Evolutionary conservation across 2,797 vertebrate species (phyloP).

Genomic region (Cyclura pinguis): DNA sequence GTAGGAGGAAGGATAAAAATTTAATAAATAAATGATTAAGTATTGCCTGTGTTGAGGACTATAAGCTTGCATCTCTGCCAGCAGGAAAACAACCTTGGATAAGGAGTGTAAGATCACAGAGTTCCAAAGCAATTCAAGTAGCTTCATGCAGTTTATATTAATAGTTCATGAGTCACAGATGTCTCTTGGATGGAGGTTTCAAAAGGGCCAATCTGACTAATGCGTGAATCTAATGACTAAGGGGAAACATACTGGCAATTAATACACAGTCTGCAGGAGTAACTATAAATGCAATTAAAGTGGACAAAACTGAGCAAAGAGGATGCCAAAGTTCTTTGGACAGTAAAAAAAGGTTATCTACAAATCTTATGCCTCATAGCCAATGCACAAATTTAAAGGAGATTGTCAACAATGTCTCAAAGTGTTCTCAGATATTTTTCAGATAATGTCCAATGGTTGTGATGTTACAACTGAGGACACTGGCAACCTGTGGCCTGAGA

Average conservation of each 20-base stretch:
- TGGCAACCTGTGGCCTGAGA: no score
- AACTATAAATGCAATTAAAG: background rate
- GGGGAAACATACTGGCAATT: constrained; percentile 10
- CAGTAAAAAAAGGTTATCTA: background rate
- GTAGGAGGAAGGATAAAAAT: background rate
- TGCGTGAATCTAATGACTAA: background rate
- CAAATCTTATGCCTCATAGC: background rate
- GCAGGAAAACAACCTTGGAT: constrained; percentile 23
- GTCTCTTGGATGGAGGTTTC: background rate
- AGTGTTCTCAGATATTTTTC: background rate
- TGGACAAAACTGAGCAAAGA: background rate
- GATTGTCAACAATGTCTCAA: background rate
- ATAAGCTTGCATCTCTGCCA: background rate
- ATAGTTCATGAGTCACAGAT: constrained; percentile 8
- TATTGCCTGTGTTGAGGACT: background rate
- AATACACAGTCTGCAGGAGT: constrained; percentile 2
- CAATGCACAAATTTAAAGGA: rapidly evolving
- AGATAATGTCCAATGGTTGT: background rate
- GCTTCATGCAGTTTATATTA: constrained; percentile 13
- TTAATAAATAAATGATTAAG: background rate
- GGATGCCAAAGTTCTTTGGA: background rate
- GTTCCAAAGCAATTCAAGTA: constrained; percentile 6
- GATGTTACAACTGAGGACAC: background rate
- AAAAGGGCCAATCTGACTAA: background rate
- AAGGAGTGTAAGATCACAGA: constrained; percentile 17